Base-by-base conservation (phyloP, 2,888 invertebrate species). In the Oligia strigilis region DNA sequence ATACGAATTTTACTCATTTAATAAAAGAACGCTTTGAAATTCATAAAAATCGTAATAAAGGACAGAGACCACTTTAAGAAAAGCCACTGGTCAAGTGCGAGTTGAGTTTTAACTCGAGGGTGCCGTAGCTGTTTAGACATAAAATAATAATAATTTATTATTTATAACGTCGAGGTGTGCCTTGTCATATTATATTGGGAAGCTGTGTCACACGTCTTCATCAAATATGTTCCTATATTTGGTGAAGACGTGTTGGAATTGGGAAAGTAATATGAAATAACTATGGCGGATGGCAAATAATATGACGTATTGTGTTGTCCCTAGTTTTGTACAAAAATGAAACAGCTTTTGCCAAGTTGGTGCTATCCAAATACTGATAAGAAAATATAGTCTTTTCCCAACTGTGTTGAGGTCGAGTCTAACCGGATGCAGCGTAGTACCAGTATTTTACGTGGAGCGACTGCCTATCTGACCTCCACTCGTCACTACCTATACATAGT, bases 11-110 rank as follows among this genome's bases (percentile, higher is more conserved):
- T n/a, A 52, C 43, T 80, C n/a, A 70, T 60, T 36, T 40, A 43
- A 67, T 72, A 36, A 77, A 80, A 66, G 3, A 58, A 62, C 49
- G 72, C 46, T 75, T 73, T 80, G 14, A 74, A 80, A 76, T 71
- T 87, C 77, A 80, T 78, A 72, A 72, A 74, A 76, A 64, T 36
- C 58, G 2, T 69, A 77, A 75, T 72, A 82, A 49, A 17, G 8
- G 58, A n/a, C 58, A 43, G 46, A 29, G 19, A 66, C 19, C 19
- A 40, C 60, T 58, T 46, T 14, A 64, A 67, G 17, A 66, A 52
- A 72, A 69, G 29, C 1, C 23, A n/a, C 4, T 19, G 36, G 70
- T 43, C 58, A 69, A 76, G 67, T 69, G n/a, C 2, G 49, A 72
- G 36, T 49, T 36, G n/a, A 13, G 1, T n/a, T 62, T 49, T 0